A percentile compares a stretch with the other conserved stretches of the same genome.
phyloP scores from a whole-genome alignment of 2,113 vertebrate genomes.

The Semicossyphus pulcher region DNA sequence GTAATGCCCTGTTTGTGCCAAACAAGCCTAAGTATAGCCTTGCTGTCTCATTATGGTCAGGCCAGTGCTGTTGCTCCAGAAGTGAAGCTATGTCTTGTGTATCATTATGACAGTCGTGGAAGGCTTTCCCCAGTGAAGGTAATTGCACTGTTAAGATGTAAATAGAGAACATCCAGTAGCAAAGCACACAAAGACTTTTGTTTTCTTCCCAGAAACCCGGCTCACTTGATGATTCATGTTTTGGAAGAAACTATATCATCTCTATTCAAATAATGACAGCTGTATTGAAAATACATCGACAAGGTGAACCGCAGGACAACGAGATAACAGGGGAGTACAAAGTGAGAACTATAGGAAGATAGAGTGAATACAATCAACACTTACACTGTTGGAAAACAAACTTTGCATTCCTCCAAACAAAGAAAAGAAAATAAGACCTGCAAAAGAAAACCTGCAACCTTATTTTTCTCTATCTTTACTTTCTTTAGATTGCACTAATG shows the following conservation, averaged over 20 bases:
- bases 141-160: conserved; percentile 74
- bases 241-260: conserved; percentile 56
- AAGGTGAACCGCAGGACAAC: conserved; percentile 41
- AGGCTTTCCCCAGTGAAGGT: conserved; percentile 69
- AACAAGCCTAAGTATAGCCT: conserved; percentile 72
- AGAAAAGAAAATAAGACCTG: not conserved
- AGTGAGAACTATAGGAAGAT: conserved; percentile 16
- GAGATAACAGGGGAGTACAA: conserved; percentile 22
- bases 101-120: conserved; percentile 70
- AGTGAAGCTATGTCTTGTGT: conserved; percentile 62
- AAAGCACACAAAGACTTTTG: conserved; percentile 68
- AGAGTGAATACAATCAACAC: conserved; percentile 10
- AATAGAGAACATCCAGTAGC: conserved; percentile 67
- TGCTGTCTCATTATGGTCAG: conserved; percentile 79
- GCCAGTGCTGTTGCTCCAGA: conserved; percentile 49
- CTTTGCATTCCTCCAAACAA: conserved; percentile 14
- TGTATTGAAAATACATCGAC: conserved; percentile 16
- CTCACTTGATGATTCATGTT: conserved; percentile 59
- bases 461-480: not conserved
- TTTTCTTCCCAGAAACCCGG: conserved; percentile 66
- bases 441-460: not conserved
- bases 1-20: conserved; percentile 70
- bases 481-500: not conserved
- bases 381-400: conserved; percentile 27
- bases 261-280: conserved; percentile 29